Conservation (phyloP, 2,113 vertebrate genomes). For the Sinosuthora webbiana region DNA sequence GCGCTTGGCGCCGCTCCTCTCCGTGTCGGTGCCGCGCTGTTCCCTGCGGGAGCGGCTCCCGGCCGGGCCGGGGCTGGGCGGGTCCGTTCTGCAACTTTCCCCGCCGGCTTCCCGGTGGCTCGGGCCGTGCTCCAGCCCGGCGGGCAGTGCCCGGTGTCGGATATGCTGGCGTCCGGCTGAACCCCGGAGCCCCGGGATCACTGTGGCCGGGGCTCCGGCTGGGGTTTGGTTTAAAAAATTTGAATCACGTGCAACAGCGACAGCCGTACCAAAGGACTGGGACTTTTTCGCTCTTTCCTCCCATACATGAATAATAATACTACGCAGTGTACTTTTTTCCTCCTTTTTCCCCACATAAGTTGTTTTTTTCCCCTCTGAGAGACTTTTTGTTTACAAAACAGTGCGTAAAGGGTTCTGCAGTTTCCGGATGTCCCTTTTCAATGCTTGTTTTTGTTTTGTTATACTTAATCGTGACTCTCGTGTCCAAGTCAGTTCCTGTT, state of each 20-base stretch:
- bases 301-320: fast-evolving
- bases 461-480: background rate
- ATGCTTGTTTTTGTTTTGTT: background rate
- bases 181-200: background rate
- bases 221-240: background rate
- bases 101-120: background rate
- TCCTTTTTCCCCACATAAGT: fast-evolving
- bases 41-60: background rate
- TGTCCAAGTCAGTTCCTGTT: background rate
- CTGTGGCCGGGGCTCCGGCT: background rate
- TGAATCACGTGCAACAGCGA: background rate
- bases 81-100: background rate
- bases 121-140: background rate
- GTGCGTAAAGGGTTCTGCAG: background rate
- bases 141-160: background rate
- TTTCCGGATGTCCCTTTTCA: background rate
- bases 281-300: too few species aligned
- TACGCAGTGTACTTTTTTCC: too few species aligned
- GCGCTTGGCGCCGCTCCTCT: fast-evolving
- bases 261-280: background rate
- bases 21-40: background rate
- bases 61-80: background rate
- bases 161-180: background rate
- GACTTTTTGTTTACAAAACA: background rate
- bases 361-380: background rate